Evolutionary conservation across 35 echinoderm and acorn worm genomes (phyloP).

Genomic region (Apostichopus californicus): DNA sequence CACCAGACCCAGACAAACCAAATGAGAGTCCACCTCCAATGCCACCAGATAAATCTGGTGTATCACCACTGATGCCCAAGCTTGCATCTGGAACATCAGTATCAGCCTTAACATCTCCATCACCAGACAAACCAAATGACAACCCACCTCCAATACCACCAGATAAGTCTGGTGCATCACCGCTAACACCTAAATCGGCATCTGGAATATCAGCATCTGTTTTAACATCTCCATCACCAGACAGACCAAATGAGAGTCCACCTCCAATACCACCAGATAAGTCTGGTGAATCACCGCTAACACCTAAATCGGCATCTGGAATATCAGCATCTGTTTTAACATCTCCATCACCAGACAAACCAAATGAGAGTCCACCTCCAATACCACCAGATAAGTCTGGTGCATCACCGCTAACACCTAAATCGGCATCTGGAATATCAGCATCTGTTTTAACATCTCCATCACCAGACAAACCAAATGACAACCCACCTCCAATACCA

Average conservation of each 20-base stretch:
- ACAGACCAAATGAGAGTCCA: not conserved
- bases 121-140: slow-evolving; percentile 22
- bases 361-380: slow-evolving; percentile 15
- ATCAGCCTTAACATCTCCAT: slow-evolving; percentile 33
- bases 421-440: slow-evolving; percentile 38
- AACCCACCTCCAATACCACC: slow-evolving; percentile 45
- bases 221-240: slow-evolving; percentile 27
- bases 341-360: slow-evolving; percentile 17
- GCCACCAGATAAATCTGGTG: slow-evolving; percentile 7
- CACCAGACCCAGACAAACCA: slow-evolving; percentile 18
- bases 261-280: not conserved
- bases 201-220: not conserved
- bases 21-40: not conserved
- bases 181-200: not conserved
- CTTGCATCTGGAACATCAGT: slow-evolving; percentile 40
- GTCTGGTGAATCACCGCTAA: not conserved
- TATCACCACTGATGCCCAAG: not conserved
- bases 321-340: not conserved
- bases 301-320: not conserved
- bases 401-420: not conserved
- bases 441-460: slow-evolving; percentile 26
- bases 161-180: not conserved
- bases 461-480: no score
- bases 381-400: slow-evolving; percentile 17
- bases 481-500: no score